Percentiles rank a stretch among this genome's conserved stretches.
These are phyloP conservation scores for Ruditapes philippinarum DNA, from an alignment of 1,140 invertebrate genomes.

Conservation along the genomic window DNA sequence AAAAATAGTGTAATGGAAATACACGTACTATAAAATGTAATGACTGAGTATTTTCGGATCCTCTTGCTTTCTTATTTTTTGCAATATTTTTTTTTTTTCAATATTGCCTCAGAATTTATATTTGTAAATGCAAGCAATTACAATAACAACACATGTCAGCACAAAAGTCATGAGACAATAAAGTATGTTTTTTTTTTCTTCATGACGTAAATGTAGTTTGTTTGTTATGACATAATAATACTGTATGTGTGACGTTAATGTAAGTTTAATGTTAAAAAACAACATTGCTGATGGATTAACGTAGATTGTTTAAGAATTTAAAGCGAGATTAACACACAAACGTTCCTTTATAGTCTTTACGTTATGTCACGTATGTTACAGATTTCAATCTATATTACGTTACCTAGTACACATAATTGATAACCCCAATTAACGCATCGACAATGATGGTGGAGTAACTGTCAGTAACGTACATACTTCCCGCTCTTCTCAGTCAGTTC, in stretches of 20 bases:
- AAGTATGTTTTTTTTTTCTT: no score
- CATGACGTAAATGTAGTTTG: no score
- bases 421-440: background rate
- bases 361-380: conserved; percentile 15
- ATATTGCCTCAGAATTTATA: no score
- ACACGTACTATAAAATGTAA: no score
- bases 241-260: background rate
- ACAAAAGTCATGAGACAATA: no score
- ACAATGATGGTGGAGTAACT: background rate
- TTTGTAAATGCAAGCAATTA: no score
- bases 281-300: background rate
- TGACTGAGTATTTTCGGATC: no score
- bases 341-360: background rate
- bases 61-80: no score
- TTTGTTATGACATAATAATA: no score
- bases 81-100: no score
- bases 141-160: no score
- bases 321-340: background rate
- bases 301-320: background rate
- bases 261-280: background rate
- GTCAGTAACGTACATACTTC: background rate
- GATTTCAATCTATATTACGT: conserved; percentile 21
- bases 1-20: no score
- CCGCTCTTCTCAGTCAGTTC: background rate
- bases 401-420: background rate